These are phyloP conservation scores for Desoria tigrina DNA, from an alignment of 2,888 invertebrate genomes.

Conservation along the genomic window DNA sequence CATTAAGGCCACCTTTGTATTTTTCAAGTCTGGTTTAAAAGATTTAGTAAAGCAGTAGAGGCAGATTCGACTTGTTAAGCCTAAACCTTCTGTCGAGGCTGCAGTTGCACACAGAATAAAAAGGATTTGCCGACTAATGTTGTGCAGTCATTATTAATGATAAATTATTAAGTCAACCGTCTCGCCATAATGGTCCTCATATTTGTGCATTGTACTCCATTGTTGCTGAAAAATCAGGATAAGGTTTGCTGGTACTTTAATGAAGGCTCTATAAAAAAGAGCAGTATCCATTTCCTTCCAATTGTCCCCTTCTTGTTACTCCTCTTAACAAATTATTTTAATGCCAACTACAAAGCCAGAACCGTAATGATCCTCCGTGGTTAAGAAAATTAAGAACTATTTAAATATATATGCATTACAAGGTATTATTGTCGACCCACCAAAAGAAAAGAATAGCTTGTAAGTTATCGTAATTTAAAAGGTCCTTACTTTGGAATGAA, in stretches of 20 bases:
- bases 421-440: not conserved
- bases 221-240: too few species aligned
- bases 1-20: not conserved
- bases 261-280: too few species aligned
- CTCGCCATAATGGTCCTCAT: constrained; percentile 5
- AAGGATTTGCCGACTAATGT: constrained; percentile 14
- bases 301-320: too few species aligned
- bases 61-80: not conserved
- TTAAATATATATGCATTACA: too few species aligned
- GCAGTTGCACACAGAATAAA: not conserved
- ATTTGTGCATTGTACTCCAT: too few species aligned
- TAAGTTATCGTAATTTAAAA: too few species aligned
- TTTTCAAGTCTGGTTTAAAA: not conserved
- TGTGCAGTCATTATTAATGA: constrained; percentile 19
- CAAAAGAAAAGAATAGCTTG: constrained; percentile 1
- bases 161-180: constrained; percentile 17
- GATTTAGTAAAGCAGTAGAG: not conserved
- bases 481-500: constrained; percentile 3
- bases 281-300: too few species aligned
- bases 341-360: too few species aligned
- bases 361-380: too few species aligned
- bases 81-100: not conserved
- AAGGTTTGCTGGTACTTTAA: too few species aligned
- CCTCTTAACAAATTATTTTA: too few species aligned
- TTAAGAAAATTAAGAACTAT: too few species aligned